Conservation (phyloP, 2,113 vertebrate genomes). For the Paedocypris sp. region DNA sequence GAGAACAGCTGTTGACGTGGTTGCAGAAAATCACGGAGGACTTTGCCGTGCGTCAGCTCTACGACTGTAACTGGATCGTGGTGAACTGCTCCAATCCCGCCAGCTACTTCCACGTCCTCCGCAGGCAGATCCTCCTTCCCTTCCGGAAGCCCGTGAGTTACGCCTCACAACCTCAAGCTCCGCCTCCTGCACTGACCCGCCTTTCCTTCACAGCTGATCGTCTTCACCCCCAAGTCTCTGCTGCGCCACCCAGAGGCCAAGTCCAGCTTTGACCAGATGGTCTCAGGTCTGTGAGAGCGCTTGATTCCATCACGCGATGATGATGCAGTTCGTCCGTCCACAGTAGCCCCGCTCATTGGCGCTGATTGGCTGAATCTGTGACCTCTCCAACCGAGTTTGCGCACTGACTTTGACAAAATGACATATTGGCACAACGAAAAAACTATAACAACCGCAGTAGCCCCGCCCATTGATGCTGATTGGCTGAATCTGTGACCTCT, state of each 20-base stretch:
- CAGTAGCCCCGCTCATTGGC: too few species aligned
- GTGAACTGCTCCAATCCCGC: constrained; percentile 87
- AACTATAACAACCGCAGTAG: too few species aligned
- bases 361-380: too few species aligned
- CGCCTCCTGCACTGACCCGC: not conserved
- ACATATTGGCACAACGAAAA: too few species aligned
- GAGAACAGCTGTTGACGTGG: not conserved
- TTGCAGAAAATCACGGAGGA: constrained; percentile 69
- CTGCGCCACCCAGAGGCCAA: constrained; percentile 90
- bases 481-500: too few species aligned
- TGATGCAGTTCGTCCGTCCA: too few species aligned
- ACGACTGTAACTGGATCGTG: constrained; percentile 96
- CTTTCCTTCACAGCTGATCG: constrained; percentile 69
- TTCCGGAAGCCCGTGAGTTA: constrained; percentile 88
- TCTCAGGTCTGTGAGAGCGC: constrained; percentile 68
- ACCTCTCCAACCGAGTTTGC: too few species aligned
- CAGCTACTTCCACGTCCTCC: constrained; percentile 88
- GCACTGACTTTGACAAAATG: too few species aligned
- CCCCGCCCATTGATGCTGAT: too few species aligned
- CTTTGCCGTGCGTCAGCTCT: constrained; percentile 81
- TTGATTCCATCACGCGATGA: too few species aligned
- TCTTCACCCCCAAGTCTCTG: constrained; percentile 96
- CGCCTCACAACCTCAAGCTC: not conserved
- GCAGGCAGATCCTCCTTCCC: constrained; percentile 86
- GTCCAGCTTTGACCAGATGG: constrained; percentile 84